These are phyloP conservation scores for Dasysyrphus albostriatus DNA, from an alignment of 2,888 invertebrate genomes.

Conservation along the genomic window DNA sequence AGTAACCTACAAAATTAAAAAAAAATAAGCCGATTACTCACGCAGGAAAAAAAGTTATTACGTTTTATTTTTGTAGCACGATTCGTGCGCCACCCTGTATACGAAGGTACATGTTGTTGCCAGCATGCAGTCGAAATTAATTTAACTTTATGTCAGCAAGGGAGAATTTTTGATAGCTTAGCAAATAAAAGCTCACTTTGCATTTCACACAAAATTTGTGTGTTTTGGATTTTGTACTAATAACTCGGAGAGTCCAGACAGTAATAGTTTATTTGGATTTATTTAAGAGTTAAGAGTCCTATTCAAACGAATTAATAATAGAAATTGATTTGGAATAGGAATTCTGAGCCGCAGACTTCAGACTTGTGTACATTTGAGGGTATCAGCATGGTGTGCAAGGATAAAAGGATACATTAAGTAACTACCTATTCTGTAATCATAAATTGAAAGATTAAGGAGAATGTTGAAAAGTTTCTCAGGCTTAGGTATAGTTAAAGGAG, in stretches of 20 bases:
- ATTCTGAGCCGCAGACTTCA: not conserved
- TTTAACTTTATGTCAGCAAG: not conserved
- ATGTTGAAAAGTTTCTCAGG: no score
- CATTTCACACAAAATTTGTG: constrained; percentile 20
- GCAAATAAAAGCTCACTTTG: constrained; percentile 26
- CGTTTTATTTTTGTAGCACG: no score
- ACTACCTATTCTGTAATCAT: not conserved
- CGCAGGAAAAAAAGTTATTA: no score
- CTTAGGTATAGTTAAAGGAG: not conserved
- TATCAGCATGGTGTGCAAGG: not conserved
- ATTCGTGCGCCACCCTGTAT: no score
- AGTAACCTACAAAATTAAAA: no score
- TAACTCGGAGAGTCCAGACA: not conserved
- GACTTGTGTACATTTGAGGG: not conserved
- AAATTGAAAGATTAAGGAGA: not conserved
- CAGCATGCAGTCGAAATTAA: not conserved
- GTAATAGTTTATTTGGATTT: not conserved
- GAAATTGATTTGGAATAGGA: not conserved
- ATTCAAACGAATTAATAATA: not conserved
- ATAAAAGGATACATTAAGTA: not conserved
- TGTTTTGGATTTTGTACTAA: not conserved
- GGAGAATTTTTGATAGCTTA: constrained; percentile 2
- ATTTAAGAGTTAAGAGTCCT: not conserved
- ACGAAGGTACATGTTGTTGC: not conserved
- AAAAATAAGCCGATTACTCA: no score